Percentiles rank a stretch among this genome's conserved stretches.
These are phyloP conservation scores for Anoplius nigerrimus DNA, from an alignment of 2,888 invertebrate species.

Conservation along the genomic window DNA sequence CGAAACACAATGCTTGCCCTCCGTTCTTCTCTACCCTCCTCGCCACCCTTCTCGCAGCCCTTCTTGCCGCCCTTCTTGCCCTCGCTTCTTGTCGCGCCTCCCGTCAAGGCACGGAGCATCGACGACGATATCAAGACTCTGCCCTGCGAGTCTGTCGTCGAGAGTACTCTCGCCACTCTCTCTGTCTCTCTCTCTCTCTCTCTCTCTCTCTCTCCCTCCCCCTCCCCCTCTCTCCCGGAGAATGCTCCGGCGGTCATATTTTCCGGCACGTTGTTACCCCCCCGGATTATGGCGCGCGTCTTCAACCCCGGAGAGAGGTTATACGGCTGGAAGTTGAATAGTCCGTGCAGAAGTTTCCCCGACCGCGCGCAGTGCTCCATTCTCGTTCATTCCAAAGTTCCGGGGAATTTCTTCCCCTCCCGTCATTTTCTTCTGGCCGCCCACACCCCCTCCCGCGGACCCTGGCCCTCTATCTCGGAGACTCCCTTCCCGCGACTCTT, in stretches of 20 bases:
- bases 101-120: too few species aligned
- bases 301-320: slow-evolving; percentile 49
- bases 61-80: too few species aligned
- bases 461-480: not conserved
- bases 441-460: not conserved
- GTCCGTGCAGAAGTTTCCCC: slow-evolving; percentile 53
- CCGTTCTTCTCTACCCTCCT: too few species aligned
- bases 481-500: too few species aligned
- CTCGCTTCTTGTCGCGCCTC: too few species aligned
- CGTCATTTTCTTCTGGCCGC: slow-evolving; percentile 7
- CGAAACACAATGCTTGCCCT: too few species aligned
- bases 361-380: slow-evolving; percentile 36
- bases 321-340: slow-evolving; percentile 56
- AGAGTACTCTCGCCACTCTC: too few species aligned
- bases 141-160: too few species aligned
- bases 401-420: slow-evolving; percentile 45
- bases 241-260: slow-evolving; percentile 32
- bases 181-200: too few species aligned
- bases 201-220: too few species aligned
- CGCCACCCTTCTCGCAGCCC: too few species aligned
- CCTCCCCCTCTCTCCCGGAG: not conserved
- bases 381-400: slow-evolving; percentile 59
- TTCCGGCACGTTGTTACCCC: slow-evolving; percentile 54
- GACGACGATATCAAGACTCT: too few species aligned
- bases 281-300: slow-evolving; percentile 55